These are phyloP conservation scores for Pocillopora meandrina DNA, from an alignment of 92 coral and sea anemone species.

Conservation along the genomic window DNA sequence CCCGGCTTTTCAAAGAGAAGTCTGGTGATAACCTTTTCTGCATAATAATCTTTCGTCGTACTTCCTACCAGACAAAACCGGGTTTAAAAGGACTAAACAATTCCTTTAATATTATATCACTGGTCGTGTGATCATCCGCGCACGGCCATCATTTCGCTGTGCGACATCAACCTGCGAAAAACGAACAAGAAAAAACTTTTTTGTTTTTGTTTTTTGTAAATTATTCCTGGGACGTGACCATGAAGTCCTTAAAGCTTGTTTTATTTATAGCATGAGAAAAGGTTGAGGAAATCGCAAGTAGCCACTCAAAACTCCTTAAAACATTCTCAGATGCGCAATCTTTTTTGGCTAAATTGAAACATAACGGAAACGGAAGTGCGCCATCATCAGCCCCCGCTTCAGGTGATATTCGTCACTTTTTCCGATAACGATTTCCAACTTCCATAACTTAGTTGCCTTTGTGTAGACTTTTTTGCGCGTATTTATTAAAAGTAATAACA, in stretches of 20 bases:
- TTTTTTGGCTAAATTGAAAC: not conserved
- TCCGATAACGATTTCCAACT: too few relatives aligned
- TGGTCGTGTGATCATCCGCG: not conserved
- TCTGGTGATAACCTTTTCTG: not conserved
- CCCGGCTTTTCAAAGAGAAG: not conserved
- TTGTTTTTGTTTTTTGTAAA: too few relatives aligned
- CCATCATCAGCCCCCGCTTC: not conserved
- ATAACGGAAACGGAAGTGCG: conserved; percentile 10
- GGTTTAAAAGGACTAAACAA: not conserved
- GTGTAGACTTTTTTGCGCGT: too few relatives aligned
- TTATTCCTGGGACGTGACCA: too few relatives aligned
- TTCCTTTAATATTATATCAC: not conserved
- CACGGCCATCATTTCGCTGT: not conserved
- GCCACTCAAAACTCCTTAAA: too few relatives aligned
- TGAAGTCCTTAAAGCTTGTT: too few relatives aligned
- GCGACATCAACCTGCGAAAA: too few relatives aligned
- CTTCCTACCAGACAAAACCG: not conserved
- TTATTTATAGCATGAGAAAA: too few relatives aligned
- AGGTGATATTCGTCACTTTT: not conserved
- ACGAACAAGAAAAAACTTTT: too few relatives aligned
- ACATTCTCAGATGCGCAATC: not conserved
- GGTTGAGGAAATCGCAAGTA: too few relatives aligned
- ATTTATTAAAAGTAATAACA: too few relatives aligned
- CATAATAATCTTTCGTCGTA: not conserved
- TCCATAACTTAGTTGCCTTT: too few relatives aligned